Evolutionary conservation across 2,797 vertebrate genomes (phyloP), one percentile per base, ranked within the genome.

Genomic region (Discoglossus pictus): DNA sequence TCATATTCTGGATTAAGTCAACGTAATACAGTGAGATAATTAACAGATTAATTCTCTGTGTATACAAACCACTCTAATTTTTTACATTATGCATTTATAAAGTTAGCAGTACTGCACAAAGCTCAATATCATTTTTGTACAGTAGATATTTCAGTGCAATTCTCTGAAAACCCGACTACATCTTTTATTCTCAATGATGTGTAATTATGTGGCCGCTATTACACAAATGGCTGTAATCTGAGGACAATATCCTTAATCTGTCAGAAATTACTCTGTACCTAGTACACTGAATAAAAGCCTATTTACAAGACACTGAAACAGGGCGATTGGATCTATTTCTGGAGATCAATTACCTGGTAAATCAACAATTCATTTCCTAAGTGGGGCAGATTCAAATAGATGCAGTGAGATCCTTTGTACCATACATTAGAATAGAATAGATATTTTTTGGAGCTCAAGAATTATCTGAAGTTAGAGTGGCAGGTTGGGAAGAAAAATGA

Each of bases 251-350:
- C 10, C 25, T 48, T 50, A 48, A 61, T 38, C 44, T 51, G 46
- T 50, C 44, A 50, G 34, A 62, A 62, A 62, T 62, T 51, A 62
- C 27, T 4, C 4, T 31, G 27, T 51, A 51, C 36, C 34, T 21
- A 39, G 7, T 51, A 46, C 35, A 62, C 34, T 35, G 39, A 42
- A 54, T 53, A 43, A 43, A 46, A 40, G 23, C 55, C 55, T n/a
- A 31, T 46, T 48, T 38, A 51, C 10, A 18, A 25, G 27, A 42
- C 12, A 7, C 34, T 38, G 27, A 53, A 31, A 40, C 11, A 25
- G 39, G 7, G 24, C 35, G 24, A 44, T 54, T 53, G 44, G 44
- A 54, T 65, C 61, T 54, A 44, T 65, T 65, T 54, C 44, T 31
- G n/a, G 39, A 35, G 39, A 36, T 39, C 39, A 65, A 64, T 52